Base-by-base conservation (phyloP, 2,888 invertebrate species). In the Gandaritis pyraliata region DNA sequence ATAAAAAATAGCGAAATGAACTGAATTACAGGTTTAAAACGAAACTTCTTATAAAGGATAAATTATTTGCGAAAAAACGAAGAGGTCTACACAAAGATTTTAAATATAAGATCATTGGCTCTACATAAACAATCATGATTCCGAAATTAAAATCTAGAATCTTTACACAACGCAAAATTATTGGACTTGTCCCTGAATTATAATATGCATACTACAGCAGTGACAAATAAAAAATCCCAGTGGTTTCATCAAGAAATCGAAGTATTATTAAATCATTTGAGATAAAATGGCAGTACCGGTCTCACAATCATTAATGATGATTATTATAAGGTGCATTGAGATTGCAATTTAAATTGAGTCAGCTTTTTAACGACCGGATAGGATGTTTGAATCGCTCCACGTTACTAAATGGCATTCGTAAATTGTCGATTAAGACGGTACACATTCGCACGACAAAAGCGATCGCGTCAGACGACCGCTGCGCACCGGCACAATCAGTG, bases 341-440 rank as follows among this genome's bases (percentile, higher is more conserved):
- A 78, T 75, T 81, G 78, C 79, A 77, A 83, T 82, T 77, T 73
- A 78, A 80, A 75, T 77, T 72, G 72, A 81, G 76, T 74, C 75
- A 69, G 72, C 73, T 73, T 41, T 33, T 83, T 80, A 81, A 82
- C 75, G 71, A 68, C 72, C 74, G 73, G 75, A 80, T 77, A 78
- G 79, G 74, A 74, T 70, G 71, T 73, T 72, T 63, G 58, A 72
- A 71, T 74, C 72, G 74, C 70, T 73, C 68, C 68, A 69, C 74
- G 71, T 66, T 43, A 72, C 77, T 80, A 85, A 86, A 84, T 71
- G 78, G 78, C 80, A 77, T 80, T 77, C 80, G 81, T 86, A 86
- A 86, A 85, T 83, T 75, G 79, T 77, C 82, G 86, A 87, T 87
- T 88, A 87, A 86, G 87, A 85, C 80, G 80, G 77, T 80, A 85